Evolutionary conservation across 2,113 vertebrate species (phyloP).

Genomic region (Notothenia coriiceps): DNA sequence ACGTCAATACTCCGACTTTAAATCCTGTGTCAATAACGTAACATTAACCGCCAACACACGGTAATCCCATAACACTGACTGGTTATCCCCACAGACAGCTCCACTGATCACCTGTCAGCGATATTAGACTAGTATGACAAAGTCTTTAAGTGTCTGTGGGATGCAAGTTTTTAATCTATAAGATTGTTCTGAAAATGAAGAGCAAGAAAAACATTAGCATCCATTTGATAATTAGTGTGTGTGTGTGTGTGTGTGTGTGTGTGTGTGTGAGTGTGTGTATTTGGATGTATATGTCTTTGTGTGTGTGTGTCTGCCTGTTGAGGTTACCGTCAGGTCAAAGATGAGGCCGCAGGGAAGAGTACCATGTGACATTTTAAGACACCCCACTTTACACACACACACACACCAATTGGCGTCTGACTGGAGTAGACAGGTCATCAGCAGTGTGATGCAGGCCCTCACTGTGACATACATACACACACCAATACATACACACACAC

Average conservation of each 20-base stretch:
- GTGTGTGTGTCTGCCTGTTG: constrained; percentile 21
- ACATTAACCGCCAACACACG: constrained; percentile 56
- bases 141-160: not conserved
- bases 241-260: constrained; percentile 30
- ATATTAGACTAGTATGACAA: not conserved
- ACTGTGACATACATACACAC: constrained; percentile 81
- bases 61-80: constrained; percentile 26
- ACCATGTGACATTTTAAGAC: constrained; percentile 70
- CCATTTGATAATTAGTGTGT: not conserved
- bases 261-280: constrained; percentile 24
- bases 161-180: not conserved
- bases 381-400: constrained; percentile 30
- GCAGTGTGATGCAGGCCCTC: constrained; percentile 80
- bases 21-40: constrained; percentile 59
- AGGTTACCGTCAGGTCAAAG: constrained; percentile 62
- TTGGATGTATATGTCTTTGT: constrained; percentile 1
- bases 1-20: constrained; percentile 63
- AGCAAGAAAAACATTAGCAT: no score
- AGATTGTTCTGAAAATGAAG: no score
- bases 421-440: constrained; percentile 88
- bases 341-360: constrained; percentile 58
- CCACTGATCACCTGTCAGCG: not conserved
- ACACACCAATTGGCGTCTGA: constrained; percentile 71
- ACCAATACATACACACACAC: constrained; percentile 23
- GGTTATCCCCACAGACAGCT: not conserved